phyloP scores from a whole-genome alignment of 1,140 invertebrate species.

The Halyomorpha halys region DNA sequence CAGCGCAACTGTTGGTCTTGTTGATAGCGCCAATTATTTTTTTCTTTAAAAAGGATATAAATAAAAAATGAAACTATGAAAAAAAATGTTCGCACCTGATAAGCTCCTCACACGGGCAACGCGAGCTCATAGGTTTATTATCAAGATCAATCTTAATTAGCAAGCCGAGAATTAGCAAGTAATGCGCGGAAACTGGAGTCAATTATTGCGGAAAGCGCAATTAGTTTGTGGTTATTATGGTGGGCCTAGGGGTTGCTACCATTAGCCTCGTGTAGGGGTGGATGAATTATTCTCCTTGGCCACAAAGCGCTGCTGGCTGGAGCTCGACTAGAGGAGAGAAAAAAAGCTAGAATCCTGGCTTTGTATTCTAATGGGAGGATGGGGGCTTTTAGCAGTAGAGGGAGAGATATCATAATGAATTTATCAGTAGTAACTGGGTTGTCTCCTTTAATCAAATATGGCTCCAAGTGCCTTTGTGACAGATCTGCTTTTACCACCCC shows the following conservation, averaged over 20 bases:
- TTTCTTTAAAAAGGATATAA: too few species aligned
- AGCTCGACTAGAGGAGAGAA: background rate
- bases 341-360: slow-evolving; percentile 2
- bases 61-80: too few species aligned
- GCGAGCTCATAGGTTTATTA: background rate
- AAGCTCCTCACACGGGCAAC: background rate
- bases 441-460: slow-evolving; percentile 17
- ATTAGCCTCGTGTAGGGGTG: background rate
- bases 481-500: background rate
- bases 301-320: background rate
- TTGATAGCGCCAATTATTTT: too few species aligned
- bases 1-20: too few species aligned
- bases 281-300: slow-evolving; percentile 1
- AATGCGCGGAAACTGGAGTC: slow-evolving; percentile 13
- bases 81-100: slow-evolving; percentile 3
- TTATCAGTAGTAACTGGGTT: slow-evolving; percentile 19
- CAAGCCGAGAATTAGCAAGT: slow-evolving; percentile 5
- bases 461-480: slow-evolving; percentile 1
- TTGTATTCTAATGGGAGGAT: slow-evolving; percentile 12
- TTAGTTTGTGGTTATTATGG: slow-evolving; percentile 10
- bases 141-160: slow-evolving; percentile 14
- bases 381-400: slow-evolving; percentile 3
- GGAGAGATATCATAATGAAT: slow-evolving; percentile 16
- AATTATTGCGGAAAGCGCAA: slow-evolving; percentile 16
- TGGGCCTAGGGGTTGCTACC: background rate